Base-by-base conservation (phyloP, 1,140 invertebrate genomes). In the Liolophura sinensis region DNA sequence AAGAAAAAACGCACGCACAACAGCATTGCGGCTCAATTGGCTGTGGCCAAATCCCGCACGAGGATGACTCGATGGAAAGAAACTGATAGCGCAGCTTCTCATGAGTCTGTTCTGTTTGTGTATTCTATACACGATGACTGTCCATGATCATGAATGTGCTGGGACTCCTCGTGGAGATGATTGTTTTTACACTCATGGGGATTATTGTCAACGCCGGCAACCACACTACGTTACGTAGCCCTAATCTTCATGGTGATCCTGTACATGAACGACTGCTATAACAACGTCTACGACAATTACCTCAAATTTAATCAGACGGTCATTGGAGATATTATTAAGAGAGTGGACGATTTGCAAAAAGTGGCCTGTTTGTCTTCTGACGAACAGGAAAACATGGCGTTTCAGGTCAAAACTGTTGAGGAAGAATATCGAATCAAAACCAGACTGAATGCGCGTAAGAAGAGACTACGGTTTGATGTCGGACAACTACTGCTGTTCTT, bases 251-350 rank as follows among this genome's bases (percentile, higher is more conserved):
- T 83, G 15, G 80, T 83, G 15, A 68, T 82, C 25, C 74, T 83
- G 12, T 83, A 83, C 73, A 82, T 82, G 76, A 78, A 83, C 71
- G 80, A 80, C 69, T 81, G 78, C 61, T 83, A 82, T 70, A 80
- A 76, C 65, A 81, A 82, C 56, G 82, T 83, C 20, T 81, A 82
- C 56, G 76, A 82, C 56, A 83, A 80, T 58, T 83, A 83, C 67
- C 68, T 83, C 14, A 77, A 74, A 18, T 80, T 83, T 62, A 80
- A 82, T 67, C 75, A 78, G 55, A 74, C 76, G 16, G 73, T 83
- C 51, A 79, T 82, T 16, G 78, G 77, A 14, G 80, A 80, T 25
- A 75, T 83, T 14, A 83, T 80, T 58, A 78, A 79, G n/a, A 67
- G 78, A 49, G 78, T 79, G 6, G 77, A 80, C 22, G 80, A 83